phyloP scores from a whole-genome alignment of 92 coral and sea anemone genomes.

The Diadumene lineata region DNA sequence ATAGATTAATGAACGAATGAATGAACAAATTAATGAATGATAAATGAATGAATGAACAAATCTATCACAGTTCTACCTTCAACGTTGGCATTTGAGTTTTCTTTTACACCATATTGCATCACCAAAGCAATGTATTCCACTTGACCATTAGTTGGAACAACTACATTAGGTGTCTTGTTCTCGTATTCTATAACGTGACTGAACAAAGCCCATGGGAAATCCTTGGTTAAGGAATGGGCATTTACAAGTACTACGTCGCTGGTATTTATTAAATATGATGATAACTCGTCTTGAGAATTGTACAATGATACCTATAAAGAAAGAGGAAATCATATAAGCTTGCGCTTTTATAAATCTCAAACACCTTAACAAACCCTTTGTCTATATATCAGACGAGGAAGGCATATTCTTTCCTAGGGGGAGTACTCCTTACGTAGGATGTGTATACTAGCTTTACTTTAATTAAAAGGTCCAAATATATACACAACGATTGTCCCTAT shows the following conservation, averaged over 20 bases:
- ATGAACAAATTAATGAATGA: too few relatives aligned
- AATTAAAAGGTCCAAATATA: too few relatives aligned
- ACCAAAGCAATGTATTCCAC: conserved; percentile 36
- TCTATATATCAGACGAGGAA: too few relatives aligned
- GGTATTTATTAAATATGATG: not conserved
- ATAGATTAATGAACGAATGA: too few relatives aligned
- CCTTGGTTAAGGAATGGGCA: conserved; percentile 35
- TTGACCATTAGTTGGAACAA: not conserved
- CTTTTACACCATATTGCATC: conserved; percentile 18
- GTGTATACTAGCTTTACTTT: too few relatives aligned
- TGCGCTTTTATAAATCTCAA: too few relatives aligned
- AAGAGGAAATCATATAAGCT: not conserved
- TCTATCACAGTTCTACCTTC: conserved; percentile 1
- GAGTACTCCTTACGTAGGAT: too few relatives aligned
- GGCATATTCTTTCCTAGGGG: too few relatives aligned
- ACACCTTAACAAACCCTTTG: too few relatives aligned
- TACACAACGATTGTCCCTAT: too few relatives aligned
- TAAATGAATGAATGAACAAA: too few relatives aligned
- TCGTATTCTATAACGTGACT: conserved; percentile 74
- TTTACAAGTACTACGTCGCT: conserved; percentile 33
- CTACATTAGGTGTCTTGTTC: conserved; percentile 21
- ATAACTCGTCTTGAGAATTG: not conserved
- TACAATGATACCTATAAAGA: not conserved
- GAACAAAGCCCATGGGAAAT: conserved; percentile 71
- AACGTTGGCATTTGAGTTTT: not conserved